Evolutionary conservation across 1,140 invertebrate species (phyloP).

Genomic region (Armadillidium nasatum): DNA sequence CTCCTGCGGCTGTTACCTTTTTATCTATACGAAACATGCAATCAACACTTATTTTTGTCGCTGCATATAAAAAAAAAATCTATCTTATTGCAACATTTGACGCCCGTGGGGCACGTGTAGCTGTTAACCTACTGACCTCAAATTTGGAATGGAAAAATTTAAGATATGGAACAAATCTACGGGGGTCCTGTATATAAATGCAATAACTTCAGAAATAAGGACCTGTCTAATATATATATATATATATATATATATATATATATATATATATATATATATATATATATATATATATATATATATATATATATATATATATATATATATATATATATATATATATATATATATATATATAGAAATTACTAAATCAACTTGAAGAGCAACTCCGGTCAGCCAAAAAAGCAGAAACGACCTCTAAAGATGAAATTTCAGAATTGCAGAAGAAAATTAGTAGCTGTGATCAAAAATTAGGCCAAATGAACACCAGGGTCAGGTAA

Average conservation of each 20-base stretch:
- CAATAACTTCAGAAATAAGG: too few species aligned
- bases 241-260: background rate
- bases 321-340: background rate
- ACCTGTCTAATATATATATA: constrained; percentile 1
- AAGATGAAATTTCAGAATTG: background rate
- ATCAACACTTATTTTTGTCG: too few species aligned
- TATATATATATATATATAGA: background rate
- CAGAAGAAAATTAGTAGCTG: background rate
- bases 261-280: background rate
- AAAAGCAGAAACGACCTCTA: background rate
- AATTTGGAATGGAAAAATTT: background rate
- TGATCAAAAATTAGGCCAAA: background rate
- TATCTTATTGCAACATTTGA: too few species aligned
- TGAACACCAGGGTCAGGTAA: background rate
- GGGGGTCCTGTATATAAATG: too few species aligned
- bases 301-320: background rate
- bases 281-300: background rate
- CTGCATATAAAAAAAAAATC: too few species aligned
- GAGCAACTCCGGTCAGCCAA: background rate
- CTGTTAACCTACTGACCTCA: too few species aligned
- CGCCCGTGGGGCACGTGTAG: too few species aligned
- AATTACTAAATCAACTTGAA: background rate
- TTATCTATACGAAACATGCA: too few species aligned
- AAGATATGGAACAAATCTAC: too few species aligned
- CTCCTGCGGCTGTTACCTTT: too few species aligned